Evolutionary conservation across 2,797 vertebrate genomes (phyloP).

Genomic region (Rhabdophis nuchalis): DNA sequence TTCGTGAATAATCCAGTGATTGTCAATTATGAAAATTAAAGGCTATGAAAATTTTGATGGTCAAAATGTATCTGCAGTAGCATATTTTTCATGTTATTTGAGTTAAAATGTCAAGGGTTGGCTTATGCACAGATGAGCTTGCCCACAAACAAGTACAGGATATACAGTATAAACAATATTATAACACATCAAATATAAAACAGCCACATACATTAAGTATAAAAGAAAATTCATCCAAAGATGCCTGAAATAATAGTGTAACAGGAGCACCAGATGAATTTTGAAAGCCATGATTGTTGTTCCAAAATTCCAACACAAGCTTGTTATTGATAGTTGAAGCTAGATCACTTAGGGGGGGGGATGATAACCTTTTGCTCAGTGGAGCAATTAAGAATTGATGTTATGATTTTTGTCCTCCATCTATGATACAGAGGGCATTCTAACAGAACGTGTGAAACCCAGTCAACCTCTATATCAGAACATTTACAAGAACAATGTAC

Average conservation of each 20-base stretch:
- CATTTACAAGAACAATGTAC: background rate
- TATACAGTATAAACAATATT: background rate
- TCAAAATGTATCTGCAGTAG: background rate
- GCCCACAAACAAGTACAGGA: background rate
- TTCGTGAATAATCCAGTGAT: background rate
- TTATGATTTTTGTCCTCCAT: background rate
- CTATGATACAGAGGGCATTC: background rate
- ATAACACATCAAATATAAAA: background rate
- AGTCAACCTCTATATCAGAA: background rate
- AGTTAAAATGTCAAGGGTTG: background rate
- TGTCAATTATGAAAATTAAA: background rate
- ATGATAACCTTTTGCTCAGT: background rate
- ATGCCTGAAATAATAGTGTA: background rate
- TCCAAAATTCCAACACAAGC: background rate
- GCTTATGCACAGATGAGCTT: background rate
- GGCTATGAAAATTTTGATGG: background rate
- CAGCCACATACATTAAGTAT: background rate
- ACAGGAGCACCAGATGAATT: background rate
- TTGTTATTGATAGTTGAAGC: background rate
- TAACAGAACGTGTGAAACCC: background rate
- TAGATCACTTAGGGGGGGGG: background rate
- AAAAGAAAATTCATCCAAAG: background rate
- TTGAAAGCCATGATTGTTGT: background rate
- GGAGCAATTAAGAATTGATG: background rate
- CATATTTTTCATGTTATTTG: background rate